Percentiles rank a stretch among this genome's conserved stretches.
Evolutionary conservation across 1,140 invertebrate species (phyloP).

Genomic region (Himalopsyche phryganea): DNA sequence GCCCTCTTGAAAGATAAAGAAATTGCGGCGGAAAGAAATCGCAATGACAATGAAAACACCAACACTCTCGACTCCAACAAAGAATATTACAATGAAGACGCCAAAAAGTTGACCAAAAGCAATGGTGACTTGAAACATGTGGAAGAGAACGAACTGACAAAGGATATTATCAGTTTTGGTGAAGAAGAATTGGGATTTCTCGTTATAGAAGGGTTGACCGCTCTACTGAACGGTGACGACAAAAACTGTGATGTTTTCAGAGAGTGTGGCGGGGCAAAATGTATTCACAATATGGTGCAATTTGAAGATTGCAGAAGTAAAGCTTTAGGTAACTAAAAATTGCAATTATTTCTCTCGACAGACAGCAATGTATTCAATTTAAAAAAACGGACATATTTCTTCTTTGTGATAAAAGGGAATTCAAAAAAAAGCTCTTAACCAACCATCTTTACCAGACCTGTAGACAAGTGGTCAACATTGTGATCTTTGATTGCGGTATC

Average conservation of each 20-base stretch:
- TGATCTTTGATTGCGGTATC: no score
- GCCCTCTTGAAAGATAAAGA: constrained; percentile 72
- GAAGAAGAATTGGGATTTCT: constrained; percentile 78
- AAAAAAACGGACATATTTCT: no score
- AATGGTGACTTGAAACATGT: constrained; percentile 42
- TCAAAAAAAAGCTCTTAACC: no score
- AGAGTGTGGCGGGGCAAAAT: constrained; percentile 87
- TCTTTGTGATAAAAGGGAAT: background rate
- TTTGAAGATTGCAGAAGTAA: constrained; percentile 78
- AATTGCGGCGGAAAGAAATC: constrained; percentile 39
- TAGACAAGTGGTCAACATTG: no score
- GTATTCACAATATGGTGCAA: constrained; percentile 85
- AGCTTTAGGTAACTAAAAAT: constrained; percentile 59
- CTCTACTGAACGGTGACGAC: constrained; percentile 73
- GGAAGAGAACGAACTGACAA: constrained; percentile 42
- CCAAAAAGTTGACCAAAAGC: constrained; percentile 42
- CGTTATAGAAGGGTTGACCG: constrained; percentile 83
- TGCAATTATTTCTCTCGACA: no score
- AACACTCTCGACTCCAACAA: constrained; percentile 33
- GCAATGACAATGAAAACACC: constrained; percentile 38
- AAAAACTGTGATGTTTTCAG: constrained; percentile 90
- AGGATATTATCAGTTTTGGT: constrained; percentile 49
- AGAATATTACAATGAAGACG: constrained; percentile 21
- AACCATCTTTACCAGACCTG: no score
- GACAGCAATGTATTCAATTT: no score